Evolutionary conservation across 2,113 vertebrate genomes (phyloP).

Genomic region (Amphilophus citrinellus): DNA sequence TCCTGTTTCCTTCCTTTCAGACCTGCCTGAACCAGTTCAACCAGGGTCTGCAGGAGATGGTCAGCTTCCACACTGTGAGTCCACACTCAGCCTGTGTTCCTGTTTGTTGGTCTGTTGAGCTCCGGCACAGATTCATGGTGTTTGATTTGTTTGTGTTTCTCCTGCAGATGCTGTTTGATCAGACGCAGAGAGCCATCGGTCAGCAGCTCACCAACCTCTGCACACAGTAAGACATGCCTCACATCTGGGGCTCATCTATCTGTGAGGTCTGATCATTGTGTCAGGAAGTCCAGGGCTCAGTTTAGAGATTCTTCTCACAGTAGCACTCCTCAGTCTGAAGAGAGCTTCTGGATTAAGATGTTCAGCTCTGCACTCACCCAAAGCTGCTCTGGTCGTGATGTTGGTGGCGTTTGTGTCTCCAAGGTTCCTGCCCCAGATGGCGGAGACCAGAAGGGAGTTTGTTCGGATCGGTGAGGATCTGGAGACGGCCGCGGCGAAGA

Average conservation of each 20-base stretch:
- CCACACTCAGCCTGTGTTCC: not conserved
- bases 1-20: constrained; percentile 63
- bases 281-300: not conserved
- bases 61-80: constrained; percentile 82
- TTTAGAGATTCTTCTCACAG: not conserved
- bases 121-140: not conserved
- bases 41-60: constrained; percentile 81
- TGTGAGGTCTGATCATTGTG: not conserved
- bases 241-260: not conserved
- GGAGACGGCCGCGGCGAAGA: constrained; percentile 70
- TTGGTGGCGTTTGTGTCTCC: not conserved
- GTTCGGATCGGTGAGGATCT: constrained; percentile 79
- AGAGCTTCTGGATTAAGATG: too few species aligned
- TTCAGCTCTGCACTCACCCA: not conserved
- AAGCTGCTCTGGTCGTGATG: not conserved
- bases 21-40: constrained; percentile 79
- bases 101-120: not conserved
- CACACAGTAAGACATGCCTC: constrained; percentile 68
- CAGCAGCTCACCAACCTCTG: constrained; percentile 81
- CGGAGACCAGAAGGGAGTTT: constrained; percentile 77
- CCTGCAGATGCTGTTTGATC: constrained; percentile 82
- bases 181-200: constrained; percentile 81
- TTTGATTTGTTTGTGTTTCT: not conserved
- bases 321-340: not conserved
- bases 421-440: constrained; percentile 79